phyloP scores from a whole-genome alignment of 2,888 invertebrate genomes.

The Bursaphelenchus okinawaensis region DNA sequence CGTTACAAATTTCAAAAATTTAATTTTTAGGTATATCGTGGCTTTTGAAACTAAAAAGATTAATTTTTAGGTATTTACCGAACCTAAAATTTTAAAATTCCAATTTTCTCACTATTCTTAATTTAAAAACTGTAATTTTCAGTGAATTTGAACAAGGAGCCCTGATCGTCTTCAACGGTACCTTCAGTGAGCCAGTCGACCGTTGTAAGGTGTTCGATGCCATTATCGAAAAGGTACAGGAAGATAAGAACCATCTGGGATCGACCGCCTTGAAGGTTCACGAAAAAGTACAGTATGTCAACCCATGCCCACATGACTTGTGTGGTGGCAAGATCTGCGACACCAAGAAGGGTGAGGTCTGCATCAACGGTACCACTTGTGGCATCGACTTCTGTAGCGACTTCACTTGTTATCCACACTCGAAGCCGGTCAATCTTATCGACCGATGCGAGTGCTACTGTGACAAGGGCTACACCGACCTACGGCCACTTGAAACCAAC shows the following conservation, averaged over 20 bases:
- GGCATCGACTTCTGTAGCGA: background rate
- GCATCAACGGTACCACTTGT: constrained; percentile 34
- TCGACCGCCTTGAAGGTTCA: constrained; percentile 49
- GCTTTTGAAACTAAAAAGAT: too few species aligned
- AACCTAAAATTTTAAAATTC: too few species aligned
- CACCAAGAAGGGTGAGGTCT: constrained; percentile 45
- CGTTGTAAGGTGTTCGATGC: constrained; percentile 16
- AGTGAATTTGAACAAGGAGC: constrained; percentile 22
- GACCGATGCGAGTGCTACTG: background rate
- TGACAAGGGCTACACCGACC: background rate
- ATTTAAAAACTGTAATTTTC: background rate
- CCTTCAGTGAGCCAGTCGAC: constrained; percentile 12
- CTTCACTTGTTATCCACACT: background rate
- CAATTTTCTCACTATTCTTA: background rate
- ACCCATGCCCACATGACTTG: constrained; percentile 45
- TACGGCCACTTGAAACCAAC: background rate
- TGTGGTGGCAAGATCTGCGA: constrained; percentile 51
- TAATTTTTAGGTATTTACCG: too few species aligned
- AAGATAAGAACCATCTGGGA: constrained; percentile 29
- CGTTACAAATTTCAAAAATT: too few species aligned
- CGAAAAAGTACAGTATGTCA: constrained; percentile 44
- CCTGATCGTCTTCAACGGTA: constrained; percentile 28
- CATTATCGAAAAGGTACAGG: constrained; percentile 17
- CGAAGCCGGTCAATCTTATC: background rate
- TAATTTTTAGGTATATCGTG: too few species aligned